These are phyloP conservation scores for Lamellibrachia luymesi DNA, from an alignment of 1,140 invertebrate species.

Conservation along the genomic window DNA sequence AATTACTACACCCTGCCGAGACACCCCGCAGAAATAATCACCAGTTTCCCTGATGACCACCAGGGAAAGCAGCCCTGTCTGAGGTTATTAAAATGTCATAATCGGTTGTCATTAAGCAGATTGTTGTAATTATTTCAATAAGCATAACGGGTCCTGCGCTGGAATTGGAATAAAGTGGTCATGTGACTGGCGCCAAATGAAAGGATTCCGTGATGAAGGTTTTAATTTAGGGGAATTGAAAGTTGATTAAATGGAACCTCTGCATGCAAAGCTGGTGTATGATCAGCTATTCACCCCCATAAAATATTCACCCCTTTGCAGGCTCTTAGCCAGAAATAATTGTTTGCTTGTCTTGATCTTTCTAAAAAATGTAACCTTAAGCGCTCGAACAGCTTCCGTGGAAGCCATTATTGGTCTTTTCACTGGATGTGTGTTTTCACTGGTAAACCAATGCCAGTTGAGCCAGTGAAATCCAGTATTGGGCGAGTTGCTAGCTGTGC, in stretches of 20 bases:
- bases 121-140: constrained; percentile 6
- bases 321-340: too few relatives aligned
- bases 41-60: not conserved
- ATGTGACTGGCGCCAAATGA: not conserved
- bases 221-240: not conserved
- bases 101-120: not conserved
- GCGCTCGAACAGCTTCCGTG: too few relatives aligned
- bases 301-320: too few relatives aligned
- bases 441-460: too few relatives aligned
- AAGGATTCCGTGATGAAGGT: not conserved
- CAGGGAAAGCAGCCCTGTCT: not conserved
- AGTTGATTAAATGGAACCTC: not conserved
- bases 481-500: too few relatives aligned
- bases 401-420: too few relatives aligned
- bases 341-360: too few relatives aligned
- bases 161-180: not conserved
- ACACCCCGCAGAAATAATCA: not conserved
- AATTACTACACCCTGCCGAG: not conserved
- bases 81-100: not conserved
- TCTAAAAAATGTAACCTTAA: too few relatives aligned
- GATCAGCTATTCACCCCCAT: too few relatives aligned
- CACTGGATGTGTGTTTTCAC: too few relatives aligned
- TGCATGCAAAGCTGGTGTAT: not conserved
- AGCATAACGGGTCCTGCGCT: not conserved
- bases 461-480: too few relatives aligned